A percentile compares a stretch with the other conserved stretches of the same genome.
phyloP scores from a whole-genome alignment of 1,140 invertebrate genomes.

The Kradibia gibbosae region DNA sequence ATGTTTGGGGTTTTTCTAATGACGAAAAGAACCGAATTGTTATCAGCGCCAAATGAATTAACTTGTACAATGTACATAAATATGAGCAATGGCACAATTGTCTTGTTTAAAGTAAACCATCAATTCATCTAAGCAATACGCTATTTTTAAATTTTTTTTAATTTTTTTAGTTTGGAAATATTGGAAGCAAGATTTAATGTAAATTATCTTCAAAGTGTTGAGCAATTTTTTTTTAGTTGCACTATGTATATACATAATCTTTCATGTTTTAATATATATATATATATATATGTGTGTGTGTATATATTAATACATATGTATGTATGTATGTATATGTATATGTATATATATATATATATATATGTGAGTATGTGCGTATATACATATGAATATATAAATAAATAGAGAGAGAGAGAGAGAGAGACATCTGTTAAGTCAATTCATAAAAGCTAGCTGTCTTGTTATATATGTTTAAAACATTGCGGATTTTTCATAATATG shows the following conservation, averaged over 20 bases:
- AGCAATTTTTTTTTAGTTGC: slow-evolving; percentile 1
- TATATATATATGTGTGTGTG: too few relatives aligned
- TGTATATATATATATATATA: too few relatives aligned
- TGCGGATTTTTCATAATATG: slow-evolving; percentile 26
- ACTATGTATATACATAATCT: background rate
- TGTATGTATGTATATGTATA: too few relatives aligned
- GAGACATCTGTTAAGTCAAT: slow-evolving; percentile 23
- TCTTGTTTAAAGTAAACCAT: slow-evolving; percentile 67
- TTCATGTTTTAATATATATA: too few relatives aligned
- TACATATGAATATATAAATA: background rate
- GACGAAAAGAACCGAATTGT: slow-evolving; percentile 45
- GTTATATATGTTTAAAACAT: slow-evolving; percentile 32
- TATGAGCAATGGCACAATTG: slow-evolving; percentile 61
- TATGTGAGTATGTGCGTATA: too few relatives aligned
- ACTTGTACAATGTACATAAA: slow-evolving; percentile 69
- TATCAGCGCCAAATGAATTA: slow-evolving; percentile 55
- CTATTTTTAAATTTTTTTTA: slow-evolving; percentile 37
- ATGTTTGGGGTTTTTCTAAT: slow-evolving; percentile 30
- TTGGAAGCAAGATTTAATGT: background rate
- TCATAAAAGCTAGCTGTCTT: slow-evolving; percentile 10
- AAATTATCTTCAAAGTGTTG: slow-evolving; percentile 17
- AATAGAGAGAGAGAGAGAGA: background rate
- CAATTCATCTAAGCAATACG: slow-evolving; percentile 53
- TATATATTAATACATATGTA: too few relatives aligned
- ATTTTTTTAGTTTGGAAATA: background rate